Base-by-base conservation (phyloP, 2,888 invertebrate species). In the Leucophenga montana region DNA sequence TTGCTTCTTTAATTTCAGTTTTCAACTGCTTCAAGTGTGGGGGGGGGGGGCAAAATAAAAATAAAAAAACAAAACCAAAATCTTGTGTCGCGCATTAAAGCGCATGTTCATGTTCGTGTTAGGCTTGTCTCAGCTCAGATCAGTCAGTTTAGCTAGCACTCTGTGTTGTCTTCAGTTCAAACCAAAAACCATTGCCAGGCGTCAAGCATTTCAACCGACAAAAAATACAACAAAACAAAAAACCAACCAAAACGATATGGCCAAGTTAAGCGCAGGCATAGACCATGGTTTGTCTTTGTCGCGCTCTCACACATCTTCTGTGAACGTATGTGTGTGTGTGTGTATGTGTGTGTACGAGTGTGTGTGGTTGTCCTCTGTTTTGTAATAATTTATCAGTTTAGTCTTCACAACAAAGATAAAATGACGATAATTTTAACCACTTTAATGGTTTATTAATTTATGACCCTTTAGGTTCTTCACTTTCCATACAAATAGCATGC, bases 361-460 rank as follows among this genome's bases (percentile, higher is more conserved):
- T 59, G n/a, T 31, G 48, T 73, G 74, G 72, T 83, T 84, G 82
- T 84, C 85, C 87, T 86, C 85, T 84, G 87, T 88, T 86, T 87
- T 87, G 88, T 88, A 87, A 87, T 87, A 88, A 88, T 88, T 87
- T 87, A 87, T 87, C 88, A 88, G 87, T 88, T 87, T 86, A 86
- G 87, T 86, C 84, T 78, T 79, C 83, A 81, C 80, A 80, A 84
- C 83, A 84, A 83, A 87, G 86, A 87, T 86, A 84, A 87, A 87
- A 87, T 84, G 82, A 85, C 85, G 88, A 88, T 88, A 87, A 87
- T 87, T 85, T 87, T 87, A 88, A 86, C 85, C 87, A 86, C 86
- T 88, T 88, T 88, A 88, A 88, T 88, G 88, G 88, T 86, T 88
- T 88, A 88, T 88, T 88, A 88, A 88, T 88, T 88, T 88, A 88